phyloP scores from a whole-genome alignment of 2,888 invertebrate genomes.

The Girardia tigrina region DNA sequence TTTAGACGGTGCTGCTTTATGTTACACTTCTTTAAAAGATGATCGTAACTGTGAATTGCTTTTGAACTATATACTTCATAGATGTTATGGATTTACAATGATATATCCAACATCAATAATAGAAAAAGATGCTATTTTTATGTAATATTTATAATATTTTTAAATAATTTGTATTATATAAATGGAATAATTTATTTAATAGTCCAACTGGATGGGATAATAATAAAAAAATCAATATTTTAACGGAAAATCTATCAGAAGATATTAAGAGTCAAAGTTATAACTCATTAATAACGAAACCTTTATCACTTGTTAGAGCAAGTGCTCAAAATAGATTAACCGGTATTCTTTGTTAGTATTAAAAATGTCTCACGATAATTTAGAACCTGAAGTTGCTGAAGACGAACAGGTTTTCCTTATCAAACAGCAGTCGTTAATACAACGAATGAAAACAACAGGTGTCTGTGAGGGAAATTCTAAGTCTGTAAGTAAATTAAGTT shows the following conservation, averaged over 20 bases:
- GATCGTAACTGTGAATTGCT: conserved; percentile 95
- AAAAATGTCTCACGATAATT: not conserved
- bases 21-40: conserved; percentile 93
- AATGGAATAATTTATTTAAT: conserved; percentile 49
- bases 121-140: conserved; percentile 65
- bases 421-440: not conserved
- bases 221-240: conserved; percentile 89
- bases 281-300: not conserved
- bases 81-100: conserved; percentile 87
- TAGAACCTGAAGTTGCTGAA: not conserved
- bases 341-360: not conserved
- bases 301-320: not conserved
- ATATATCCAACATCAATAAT: conserved; percentile 84
- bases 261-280: not conserved
- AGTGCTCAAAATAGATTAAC: not conserved
- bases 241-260: conserved; percentile 73
- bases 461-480: not conserved
- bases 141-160: not conserved
- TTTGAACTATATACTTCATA: conserved; percentile 89
- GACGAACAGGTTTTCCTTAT: conserved; percentile 10
- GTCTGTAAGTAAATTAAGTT: not conserved
- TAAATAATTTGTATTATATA: not conserved
- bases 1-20: conserved; percentile 76
- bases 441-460: not conserved
- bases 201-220: conserved; percentile 98